Evolutionary conservation across 2,113 vertebrate genomes (phyloP), one percentile per base, ranked within the genome.

Genomic region (Boleophthalmus pectinirostris): DNA sequence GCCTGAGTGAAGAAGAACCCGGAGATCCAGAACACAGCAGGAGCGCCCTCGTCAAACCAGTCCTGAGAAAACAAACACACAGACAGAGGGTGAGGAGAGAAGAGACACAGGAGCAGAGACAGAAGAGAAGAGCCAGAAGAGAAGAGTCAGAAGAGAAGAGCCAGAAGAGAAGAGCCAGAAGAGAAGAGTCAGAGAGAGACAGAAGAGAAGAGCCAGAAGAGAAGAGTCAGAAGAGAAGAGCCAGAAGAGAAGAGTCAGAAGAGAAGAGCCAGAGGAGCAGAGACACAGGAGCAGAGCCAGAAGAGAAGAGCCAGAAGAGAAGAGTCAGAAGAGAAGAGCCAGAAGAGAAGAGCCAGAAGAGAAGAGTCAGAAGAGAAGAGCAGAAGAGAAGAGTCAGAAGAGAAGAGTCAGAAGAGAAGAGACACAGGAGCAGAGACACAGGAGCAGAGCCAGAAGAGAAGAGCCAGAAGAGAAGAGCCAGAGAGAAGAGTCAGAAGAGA

Each of bases 1-100:
- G 95, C 96, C 91, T 97, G 95, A 0, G 95, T 96, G 92, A 97
- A 97, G 94, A 97, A 97, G 89, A 97, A 96, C 14, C 95, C 96
- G 0, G 96, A 97, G 11, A 97, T 84, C 95, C 96, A 97, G 87
- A 96, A 97, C 8, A 94, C 91, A 0, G 95, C 88, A 1, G 95
- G 95, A 0, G 87, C 91, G 18, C 94, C 95, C 0, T 90, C 56
- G 25, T 96, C 94, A 0, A 93, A 95, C 95, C 96, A 97, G 35
- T 90, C 89, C 96, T 96, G 73, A 11, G 74, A 43, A 6, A 18
- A 79, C 65, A 47, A 14, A 29, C 24, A 24, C 3, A 21, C 12
- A 58, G 29, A 29, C 29, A 29, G 29, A 29, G 29, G 29, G 21
- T 21, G n/a, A 23, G 10, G 3, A 4, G 35, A 7, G 33, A 2